Base-by-base conservation (phyloP, 2,113 vertebrate genomes). In the Lepidothrix coronata region DNA sequence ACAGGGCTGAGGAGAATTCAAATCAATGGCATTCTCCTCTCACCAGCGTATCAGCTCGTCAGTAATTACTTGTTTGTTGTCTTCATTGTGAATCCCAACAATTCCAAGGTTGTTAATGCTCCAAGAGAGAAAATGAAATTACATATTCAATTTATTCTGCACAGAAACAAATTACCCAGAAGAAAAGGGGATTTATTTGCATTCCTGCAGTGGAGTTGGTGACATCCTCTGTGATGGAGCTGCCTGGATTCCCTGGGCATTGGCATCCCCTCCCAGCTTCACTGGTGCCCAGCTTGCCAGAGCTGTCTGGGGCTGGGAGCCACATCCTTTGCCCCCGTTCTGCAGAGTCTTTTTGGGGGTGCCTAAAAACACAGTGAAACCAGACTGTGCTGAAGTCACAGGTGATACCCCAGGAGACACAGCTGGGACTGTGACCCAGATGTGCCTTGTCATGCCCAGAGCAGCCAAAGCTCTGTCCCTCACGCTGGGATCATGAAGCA, bases 21-120 rank as follows among this genome's bases (percentile, higher is more conserved):
- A 97, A 96, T 96, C 93, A 95, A 96, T 97, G 86, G 91, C 93
- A 97, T 97, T 95, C 94, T 97, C 89, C 79, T 96, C 97, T 97
- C 95, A 72, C 77, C 61, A 95, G 93, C 37, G 35, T 96, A 97
- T 97, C 95, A 91, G 95, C 93, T 92, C 88, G 93, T 95, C 68
- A 5, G 91, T 97, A 97, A 97, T 97, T 96, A 97, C 96, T 97
- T 96, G 94, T 96, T 97, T 97, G 96, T 97, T 97, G 94, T 97
- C 96, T 97, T 97, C 97, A 96, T 97, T 97, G 96, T 97, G 96
- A 91, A 95, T 94, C 75, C 5, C 13, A 97, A 96, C 96, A 97
- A 97, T 97, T 94, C 90, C 95, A 96, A 97, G 95, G 95, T 97
- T 97, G 96, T 96, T 96, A 97, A 97, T 95, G 95, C 93, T 96